phyloP scores from a whole-genome alignment of 1,140 invertebrate genomes.

The Xylocopa sonorina region DNA sequence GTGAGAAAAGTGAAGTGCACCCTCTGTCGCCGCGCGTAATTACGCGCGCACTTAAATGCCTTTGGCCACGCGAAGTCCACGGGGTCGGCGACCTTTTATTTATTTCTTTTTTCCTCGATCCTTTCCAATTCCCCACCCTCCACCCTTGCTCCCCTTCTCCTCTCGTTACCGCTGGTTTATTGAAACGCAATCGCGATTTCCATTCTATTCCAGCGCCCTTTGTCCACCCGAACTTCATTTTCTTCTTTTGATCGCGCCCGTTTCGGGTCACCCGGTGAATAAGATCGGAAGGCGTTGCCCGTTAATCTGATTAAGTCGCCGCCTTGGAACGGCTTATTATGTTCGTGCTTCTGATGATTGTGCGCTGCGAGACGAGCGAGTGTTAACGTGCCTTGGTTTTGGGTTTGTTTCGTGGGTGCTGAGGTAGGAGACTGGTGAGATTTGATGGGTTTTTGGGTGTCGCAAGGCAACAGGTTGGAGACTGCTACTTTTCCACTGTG shows the following conservation, averaged over 20 bases:
- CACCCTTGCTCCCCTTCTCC: background rate
- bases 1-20: constrained; percentile 63
- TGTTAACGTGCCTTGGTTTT: background rate
- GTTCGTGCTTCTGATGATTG: background rate
- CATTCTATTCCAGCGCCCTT: constrained; percentile 9
- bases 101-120: constrained; percentile 2
- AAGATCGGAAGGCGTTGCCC: constrained; percentile 13
- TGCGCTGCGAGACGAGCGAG: background rate
- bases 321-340: background rate
- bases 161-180: constrained; percentile 9
- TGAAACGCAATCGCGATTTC: constrained; percentile 32
- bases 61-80: constrained; percentile 59
- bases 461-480: background rate
- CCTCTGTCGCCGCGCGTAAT: constrained; percentile 57
- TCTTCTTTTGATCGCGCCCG: background rate
- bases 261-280: constrained; percentile 4
- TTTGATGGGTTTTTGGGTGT: too few relatives aligned
- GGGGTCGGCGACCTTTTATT: constrained; percentile 39
- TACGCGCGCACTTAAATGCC: constrained; percentile 61
- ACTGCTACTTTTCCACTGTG: too few relatives aligned
- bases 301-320: constrained; percentile 5
- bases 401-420: background rate
- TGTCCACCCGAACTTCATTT: background rate
- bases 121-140: background rate
- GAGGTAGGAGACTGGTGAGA: background rate